phyloP scores from a whole-genome alignment of 2,888 invertebrate species.

The Gortyna flavago region DNA sequence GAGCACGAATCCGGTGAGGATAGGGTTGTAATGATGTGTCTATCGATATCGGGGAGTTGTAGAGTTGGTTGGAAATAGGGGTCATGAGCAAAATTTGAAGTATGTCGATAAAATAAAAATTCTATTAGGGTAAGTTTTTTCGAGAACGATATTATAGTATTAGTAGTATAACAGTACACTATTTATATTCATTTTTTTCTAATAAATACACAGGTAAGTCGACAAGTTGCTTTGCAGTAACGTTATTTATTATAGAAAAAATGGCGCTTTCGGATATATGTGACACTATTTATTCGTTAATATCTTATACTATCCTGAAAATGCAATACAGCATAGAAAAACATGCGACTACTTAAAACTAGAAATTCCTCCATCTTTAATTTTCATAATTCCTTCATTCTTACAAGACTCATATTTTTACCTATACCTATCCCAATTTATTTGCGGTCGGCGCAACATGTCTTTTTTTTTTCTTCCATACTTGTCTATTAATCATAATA shows the following conservation, averaged over 20 bases:
- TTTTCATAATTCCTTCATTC: neutral
- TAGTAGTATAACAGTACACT: neutral
- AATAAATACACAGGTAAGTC: neutral
- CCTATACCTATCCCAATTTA: too few species aligned
- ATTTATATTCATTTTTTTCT: neutral
- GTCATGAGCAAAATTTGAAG: neutral
- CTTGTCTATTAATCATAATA: too few species aligned
- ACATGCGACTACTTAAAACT: neutral
- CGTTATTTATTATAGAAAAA: neutral
- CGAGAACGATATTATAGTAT: neutral
- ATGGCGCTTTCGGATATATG: neutral
- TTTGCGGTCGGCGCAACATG: too few species aligned
- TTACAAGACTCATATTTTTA: too few species aligned
- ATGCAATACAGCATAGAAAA: neutral
- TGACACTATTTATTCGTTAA: neutral
- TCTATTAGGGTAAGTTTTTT: neutral
- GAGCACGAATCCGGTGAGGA: constrained; percentile 65
- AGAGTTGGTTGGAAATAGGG: neutral
- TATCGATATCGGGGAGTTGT: constrained; percentile 44
- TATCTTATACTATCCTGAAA: neutral
- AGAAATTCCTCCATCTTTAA: neutral
- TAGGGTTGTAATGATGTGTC: constrained; percentile 51
- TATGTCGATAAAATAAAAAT: neutral
- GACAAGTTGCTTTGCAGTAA: neutral
- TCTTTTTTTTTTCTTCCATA: too few species aligned